Base-by-base conservation (phyloP, 2,797 vertebrate species). In the Acipenser ruthenus region DNA sequence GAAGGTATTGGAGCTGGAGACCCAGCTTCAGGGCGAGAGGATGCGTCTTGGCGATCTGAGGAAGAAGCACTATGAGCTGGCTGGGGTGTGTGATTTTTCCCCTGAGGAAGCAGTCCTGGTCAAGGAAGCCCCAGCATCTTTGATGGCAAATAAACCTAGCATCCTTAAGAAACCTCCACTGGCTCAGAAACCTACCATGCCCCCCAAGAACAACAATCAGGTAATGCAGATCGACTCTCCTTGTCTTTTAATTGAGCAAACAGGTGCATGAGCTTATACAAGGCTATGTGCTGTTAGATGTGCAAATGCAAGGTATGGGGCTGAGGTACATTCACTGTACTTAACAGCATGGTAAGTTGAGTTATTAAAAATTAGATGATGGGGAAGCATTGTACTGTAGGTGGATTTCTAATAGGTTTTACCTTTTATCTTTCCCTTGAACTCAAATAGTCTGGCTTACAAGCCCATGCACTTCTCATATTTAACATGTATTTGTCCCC, bases 1-100 rank as follows among this genome's bases (percentile, higher is more conserved):
- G 71, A 97, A 95, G 69, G 92, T 99, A 55, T 82, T 99, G 68
- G 96, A 99, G 77, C 79, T 99, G 75, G 95, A 99, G 79, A 90
- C 79, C 71, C 81, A 81, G 0, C 78, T 99, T 81, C 94, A 91
- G 67, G 91, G 89, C 0, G 96, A 99, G 83, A 90, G 94, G 0
- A 72, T 94, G 60, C 93, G 91, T 13, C 83, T 99, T 23, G 95
- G 97, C 0, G 95, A 95, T 75, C 86, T 99, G 65, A 87, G 97
- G 72, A 95, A 90, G 84, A 93, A 94, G 73, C 97, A 99, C 78
- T 99, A 99, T 0, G 81, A 71, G 0, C 70, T 99, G 77, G 94
- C 90, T 0, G 94, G 94, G 0, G 78, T 49, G 1, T 68, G 65
- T 0, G 23, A 37, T 37, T 2, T 37, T 83, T 65, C 80, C 87